Evolutionary conservation across 2,888 invertebrate genomes (phyloP).

Genomic region (Erpobdella octoculata): DNA sequence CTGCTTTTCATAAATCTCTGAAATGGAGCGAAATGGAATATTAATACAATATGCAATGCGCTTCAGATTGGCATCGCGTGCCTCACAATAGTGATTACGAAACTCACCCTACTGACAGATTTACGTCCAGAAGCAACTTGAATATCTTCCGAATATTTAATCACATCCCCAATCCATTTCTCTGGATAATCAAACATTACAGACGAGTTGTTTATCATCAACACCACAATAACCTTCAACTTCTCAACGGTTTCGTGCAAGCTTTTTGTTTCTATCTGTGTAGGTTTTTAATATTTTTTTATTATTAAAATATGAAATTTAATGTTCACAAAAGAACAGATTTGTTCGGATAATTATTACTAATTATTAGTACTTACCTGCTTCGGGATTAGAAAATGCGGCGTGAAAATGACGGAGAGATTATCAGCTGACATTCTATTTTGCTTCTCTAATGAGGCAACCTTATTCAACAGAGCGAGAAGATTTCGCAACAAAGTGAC

Average conservation of each 20-base stretch:
- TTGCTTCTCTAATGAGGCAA: background rate
- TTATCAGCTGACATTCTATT: slow-evolving; percentile 25
- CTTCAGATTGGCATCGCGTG: too few relatives aligned
- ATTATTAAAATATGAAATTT: too few relatives aligned
- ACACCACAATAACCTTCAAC: background rate
- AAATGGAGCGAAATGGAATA: background rate
- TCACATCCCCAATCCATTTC: background rate
- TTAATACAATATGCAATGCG: background rate
- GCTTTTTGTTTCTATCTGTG: background rate
- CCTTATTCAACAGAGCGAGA: slow-evolving; percentile 22
- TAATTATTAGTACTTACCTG: slow-evolving; percentile 14
- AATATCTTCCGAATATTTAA: background rate
- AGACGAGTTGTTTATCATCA: slow-evolving; percentile 5
- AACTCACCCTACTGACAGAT: background rate
- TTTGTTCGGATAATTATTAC: background rate
- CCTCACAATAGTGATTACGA: background rate
- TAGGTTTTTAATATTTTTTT: too few relatives aligned
- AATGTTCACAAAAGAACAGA: background rate
- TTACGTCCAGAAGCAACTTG: background rate
- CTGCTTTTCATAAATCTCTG: too few relatives aligned
- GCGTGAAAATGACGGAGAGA: slow-evolving; percentile 28
- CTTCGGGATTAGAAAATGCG: slow-evolving; percentile 28
- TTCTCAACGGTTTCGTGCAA: slow-evolving; percentile 8
- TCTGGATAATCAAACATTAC: background rate
- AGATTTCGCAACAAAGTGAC: slow-evolving; percentile 19